Evolutionary conservation across 2,797 vertebrate species (phyloP), one percentile per base, ranked within the genome.

Genomic region (Acestrorhynchus altus): DNA sequence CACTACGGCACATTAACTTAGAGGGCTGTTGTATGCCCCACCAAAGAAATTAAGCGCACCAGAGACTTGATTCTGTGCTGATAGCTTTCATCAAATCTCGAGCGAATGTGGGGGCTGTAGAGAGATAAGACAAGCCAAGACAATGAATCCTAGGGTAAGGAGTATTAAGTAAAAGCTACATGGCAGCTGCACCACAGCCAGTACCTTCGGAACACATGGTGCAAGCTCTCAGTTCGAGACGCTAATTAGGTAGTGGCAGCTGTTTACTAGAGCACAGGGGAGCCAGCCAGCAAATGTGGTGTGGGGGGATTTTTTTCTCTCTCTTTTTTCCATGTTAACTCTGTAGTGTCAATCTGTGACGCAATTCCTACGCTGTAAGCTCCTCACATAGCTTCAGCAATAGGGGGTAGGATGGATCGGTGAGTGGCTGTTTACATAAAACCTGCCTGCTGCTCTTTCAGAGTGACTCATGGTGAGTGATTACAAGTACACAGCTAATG

Each of bases 181-280:
- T 47, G 12, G 26, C 31, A 40, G 42, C 54, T 47, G 49, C 42
- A 46, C 28, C 12, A n/a, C 46, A 52, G 61, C 47, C 56, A 16
- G 35, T 26, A 26, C 71, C 65, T 80, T 69, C 9, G 16, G 68
- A 60, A 69, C 69, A 77, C 74, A 77, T 54, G 20, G 57, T 47
- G 28, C 39, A 57, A 54, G 40, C 22, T 64, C 60, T 74, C 70
- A 31, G 65, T 64, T 61, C 7, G 9, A 77, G 54, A 57, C 11
- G 22, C 77, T 73, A 73, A 73, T 74, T 67, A 66, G 44, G 52
- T 44, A 74, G 49, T 49, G 65, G 57, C 64, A 74, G 57, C 65
- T 69, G 70, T 77, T 77, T 68, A 77, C 71, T 79, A 72, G 51
- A 78, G 40, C 26, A 11, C 51, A 44, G 54, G 44, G 44, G 35